Evolutionary conservation across 2,888 invertebrate species (phyloP).

Genomic region (Cabera pusaria): DNA sequence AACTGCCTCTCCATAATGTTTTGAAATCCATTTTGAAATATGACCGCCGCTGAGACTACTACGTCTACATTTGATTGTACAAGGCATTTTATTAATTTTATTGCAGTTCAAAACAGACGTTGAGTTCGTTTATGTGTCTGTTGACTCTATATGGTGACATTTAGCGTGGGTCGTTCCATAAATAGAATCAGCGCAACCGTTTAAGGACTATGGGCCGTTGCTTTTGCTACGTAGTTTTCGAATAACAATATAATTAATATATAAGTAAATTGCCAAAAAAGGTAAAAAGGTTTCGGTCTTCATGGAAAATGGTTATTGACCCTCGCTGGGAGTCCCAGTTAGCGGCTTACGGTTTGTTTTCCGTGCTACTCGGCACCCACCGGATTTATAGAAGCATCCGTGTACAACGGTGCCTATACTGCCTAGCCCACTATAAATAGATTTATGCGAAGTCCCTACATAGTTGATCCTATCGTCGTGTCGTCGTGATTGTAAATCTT

Average conservation of each 20-base stretch:
- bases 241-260: too few relatives aligned
- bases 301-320: constrained; percentile 8
- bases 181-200: constrained; percentile 54
- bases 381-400: constrained; percentile 38
- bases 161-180: constrained; percentile 54
- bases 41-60: constrained; percentile 7
- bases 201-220: constrained; percentile 59
- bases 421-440: constrained; percentile 28
- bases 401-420: constrained; percentile 41
- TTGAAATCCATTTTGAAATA: constrained; percentile 15
- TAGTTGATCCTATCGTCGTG: constrained; percentile 14
- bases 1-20: constrained; percentile 20
- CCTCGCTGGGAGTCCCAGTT: constrained; percentile 32
- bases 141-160: constrained; percentile 35
- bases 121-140: constrained; percentile 25
- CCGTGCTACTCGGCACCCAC: constrained; percentile 28
- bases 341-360: constrained; percentile 33
- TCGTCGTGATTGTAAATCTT: constrained; percentile 5
- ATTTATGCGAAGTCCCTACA: constrained; percentile 16
- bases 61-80: constrained; percentile 13
- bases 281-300: constrained; percentile 9
- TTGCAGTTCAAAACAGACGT: constrained; percentile 21
- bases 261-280: constrained; percentile 5
- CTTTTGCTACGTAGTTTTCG: constrained; percentile 3
- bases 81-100: constrained; percentile 5